Conservation (phyloP, 1,140 invertebrate genomes). For the Ceratosolen fusciceps region DNA sequence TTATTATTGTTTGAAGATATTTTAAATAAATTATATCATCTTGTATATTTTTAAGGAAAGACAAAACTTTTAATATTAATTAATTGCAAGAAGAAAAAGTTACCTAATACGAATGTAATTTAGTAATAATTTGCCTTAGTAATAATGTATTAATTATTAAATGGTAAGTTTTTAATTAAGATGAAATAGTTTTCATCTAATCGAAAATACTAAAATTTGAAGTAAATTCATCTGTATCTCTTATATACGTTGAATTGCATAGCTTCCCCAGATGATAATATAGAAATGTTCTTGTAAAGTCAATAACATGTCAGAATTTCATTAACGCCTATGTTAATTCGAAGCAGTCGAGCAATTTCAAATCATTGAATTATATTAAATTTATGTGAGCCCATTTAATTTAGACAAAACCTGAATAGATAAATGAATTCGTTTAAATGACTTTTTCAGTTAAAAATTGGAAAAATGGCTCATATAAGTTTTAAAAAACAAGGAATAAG, state of each 20-base stretch:
- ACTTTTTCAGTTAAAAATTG: not conserved
- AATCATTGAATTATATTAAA: not conserved
- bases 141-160: too few relatives aligned
- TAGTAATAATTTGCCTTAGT: too few relatives aligned
- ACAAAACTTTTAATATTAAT: too few relatives aligned
- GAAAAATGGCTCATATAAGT: not conserved
- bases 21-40: too few relatives aligned
- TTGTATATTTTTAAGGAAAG: too few relatives aligned
- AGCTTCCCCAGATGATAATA: not conserved
- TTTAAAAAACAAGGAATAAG: too few relatives aligned
- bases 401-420: not conserved
- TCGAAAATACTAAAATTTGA: too few relatives aligned
- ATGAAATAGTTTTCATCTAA: too few relatives aligned
- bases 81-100: too few relatives aligned
- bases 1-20: too few relatives aligned
- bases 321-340: not conserved
- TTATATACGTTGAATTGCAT: not conserved
- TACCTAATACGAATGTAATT: too few relatives aligned
- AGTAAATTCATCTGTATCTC: not conserved
- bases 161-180: too few relatives aligned
- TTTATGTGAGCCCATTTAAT: not conserved
- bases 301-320: conserved; percentile 1
- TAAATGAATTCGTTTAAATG: not conserved
- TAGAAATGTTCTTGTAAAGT: not conserved
- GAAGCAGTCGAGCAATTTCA: not conserved